Evolutionary conservation across 2,888 invertebrate genomes (phyloP).

Genomic region (Panopea generosa): DNA sequence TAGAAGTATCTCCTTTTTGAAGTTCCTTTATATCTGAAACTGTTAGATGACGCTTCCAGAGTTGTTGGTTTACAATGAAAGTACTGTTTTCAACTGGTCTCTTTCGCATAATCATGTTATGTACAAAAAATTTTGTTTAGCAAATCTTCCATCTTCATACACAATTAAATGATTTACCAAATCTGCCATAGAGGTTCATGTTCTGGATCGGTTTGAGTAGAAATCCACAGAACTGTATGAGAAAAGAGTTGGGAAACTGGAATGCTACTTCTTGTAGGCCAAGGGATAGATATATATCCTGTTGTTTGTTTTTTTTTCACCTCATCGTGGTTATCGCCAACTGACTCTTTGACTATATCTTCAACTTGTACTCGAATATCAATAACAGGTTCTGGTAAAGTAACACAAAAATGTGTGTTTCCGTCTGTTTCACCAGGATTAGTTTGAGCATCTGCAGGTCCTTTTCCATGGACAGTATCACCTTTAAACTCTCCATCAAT

Average conservation of each 20-base stretch:
- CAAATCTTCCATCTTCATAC: conserved; percentile 59
- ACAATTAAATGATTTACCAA: conserved; percentile 35
- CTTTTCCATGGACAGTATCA: conserved; percentile 24
- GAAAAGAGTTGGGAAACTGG: too few species aligned
- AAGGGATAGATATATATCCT: too few species aligned
- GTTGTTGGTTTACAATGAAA: conserved; percentile 61
- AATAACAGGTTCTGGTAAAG: conserved; percentile 37
- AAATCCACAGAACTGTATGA: neutral
- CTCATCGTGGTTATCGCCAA: too few species aligned
- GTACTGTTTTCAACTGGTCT: conserved; percentile 50
- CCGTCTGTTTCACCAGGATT: conserved; percentile 31
- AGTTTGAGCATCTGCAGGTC: conserved; percentile 47
- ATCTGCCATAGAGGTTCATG: conserved; percentile 9
- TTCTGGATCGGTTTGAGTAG: neutral
- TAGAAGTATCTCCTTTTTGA: conserved; percentile 46
- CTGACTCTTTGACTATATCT: conserved; percentile 11
- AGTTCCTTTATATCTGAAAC: conserved; percentile 47
- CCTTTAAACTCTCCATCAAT: conserved; percentile 32
- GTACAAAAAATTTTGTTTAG: conserved; percentile 60
- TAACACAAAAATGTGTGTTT: conserved; percentile 40
- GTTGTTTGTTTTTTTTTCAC: conserved; percentile 6
- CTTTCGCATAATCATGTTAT: conserved; percentile 64
- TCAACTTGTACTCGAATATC: conserved; percentile 41
- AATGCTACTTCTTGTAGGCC: too few species aligned
- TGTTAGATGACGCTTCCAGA: conserved; percentile 59